Evolutionary conservation across 2,888 invertebrate genomes (phyloP).

Genomic region (Synanthedon andrenaeformis): DNA sequence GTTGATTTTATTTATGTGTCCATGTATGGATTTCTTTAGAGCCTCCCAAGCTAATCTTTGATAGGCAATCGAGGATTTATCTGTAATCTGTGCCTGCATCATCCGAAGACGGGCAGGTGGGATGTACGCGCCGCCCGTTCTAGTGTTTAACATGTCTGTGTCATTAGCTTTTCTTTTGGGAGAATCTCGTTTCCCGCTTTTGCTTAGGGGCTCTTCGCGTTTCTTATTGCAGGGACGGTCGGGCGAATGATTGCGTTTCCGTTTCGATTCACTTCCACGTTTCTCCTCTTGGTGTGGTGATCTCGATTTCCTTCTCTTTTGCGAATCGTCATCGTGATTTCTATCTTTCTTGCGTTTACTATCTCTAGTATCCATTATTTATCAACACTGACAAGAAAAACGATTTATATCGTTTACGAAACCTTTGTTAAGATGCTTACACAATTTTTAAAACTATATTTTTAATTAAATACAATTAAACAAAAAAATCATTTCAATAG

Average conservation of each 20-base stretch:
- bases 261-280: conserved; percentile 28
- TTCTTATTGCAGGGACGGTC: conserved; percentile 39
- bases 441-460: not conserved
- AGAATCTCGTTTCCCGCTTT: conserved; percentile 24
- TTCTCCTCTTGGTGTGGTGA: conserved; percentile 29
- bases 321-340: conserved; percentile 34
- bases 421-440: not conserved
- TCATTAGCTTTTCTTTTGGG: conserved; percentile 47
- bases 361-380: conserved; percentile 37
- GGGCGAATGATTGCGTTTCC: conserved; percentile 43
- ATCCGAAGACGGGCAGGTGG: conserved; percentile 95
- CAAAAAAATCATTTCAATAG: too few relatives aligned
- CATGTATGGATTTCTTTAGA: conserved; percentile 97
- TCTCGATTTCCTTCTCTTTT: conserved; percentile 29
- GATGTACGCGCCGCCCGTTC: conserved; percentile 96
- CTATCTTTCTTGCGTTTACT: conserved; percentile 43
- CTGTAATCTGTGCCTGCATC: conserved; percentile 96
- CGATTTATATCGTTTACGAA: too few relatives aligned
- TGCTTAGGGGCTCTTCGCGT: conserved; percentile 18
- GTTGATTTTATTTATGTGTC: conserved; percentile 98
- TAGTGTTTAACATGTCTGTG: conserved; percentile 80
- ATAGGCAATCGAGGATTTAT: conserved; percentile 94
- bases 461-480: too few relatives aligned
- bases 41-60: conserved; percentile 99
- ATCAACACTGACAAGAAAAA: too few relatives aligned